Base-by-base conservation (phyloP, 2,888 invertebrate species). In the Morpho deidamia region DNA sequence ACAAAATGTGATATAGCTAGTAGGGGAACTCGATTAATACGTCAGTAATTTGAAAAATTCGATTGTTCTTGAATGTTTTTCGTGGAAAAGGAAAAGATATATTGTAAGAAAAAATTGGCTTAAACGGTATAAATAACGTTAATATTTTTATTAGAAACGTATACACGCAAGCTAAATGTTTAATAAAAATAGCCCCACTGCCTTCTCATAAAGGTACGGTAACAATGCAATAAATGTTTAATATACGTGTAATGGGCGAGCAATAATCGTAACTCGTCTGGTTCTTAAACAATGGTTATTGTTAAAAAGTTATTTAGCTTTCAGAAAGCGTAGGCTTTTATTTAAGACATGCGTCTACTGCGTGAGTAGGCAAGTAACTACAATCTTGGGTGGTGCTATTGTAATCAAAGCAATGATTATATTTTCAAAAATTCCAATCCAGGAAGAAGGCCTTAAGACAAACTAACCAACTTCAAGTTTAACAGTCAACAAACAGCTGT, bases 211-310 rank as follows among this genome's bases (percentile, higher is more conserved):
- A 52, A 45, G 23, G 44, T 44, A 34, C 48, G 44, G 44, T 56
- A 45, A 53, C 52, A 53, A 53, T 43, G 53, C 56, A 50, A 56
- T 53, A 56, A 55, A 51, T 33, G 47, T 44, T 44, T 12, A 51
- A 47, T 43, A 39, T 39, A 35, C 44, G 40, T 37, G 34, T 52
- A 56, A 41, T 45, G 44, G 44, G 33, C 23, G 39, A 50, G 45
- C 41, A 45, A 43, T 56, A 53, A 49, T 44, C 50, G 43, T 55
- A 51, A 55, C 50, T 55, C 44, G 37, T 9, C 45, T 41, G 23
- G 34, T 35, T 35, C 51, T 51, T 48, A 40, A 52, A 52, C 47
- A 49, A 35, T 42, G 35, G 33, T 56, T 53, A 49, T 45, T 50
- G 38, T 46, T 38, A 44, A 48, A 53, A 53, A 44, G 41, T 46